phyloP scores from a whole-genome alignment of 1,140 invertebrate species.

The Drosophila tristis region DNA sequence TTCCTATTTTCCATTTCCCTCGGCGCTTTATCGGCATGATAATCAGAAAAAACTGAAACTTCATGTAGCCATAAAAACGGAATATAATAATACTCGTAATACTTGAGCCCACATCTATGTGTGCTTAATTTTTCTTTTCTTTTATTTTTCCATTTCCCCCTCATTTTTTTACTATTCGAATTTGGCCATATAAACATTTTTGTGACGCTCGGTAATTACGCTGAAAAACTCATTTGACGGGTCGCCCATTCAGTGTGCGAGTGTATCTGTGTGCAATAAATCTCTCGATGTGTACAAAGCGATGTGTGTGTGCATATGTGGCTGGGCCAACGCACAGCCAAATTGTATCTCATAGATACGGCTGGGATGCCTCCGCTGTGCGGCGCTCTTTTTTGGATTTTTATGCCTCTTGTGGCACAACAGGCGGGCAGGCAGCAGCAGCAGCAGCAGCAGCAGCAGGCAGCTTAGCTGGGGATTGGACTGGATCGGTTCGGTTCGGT shows the following conservation, averaged over 20 bases:
- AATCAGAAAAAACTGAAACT: conserved; percentile 52
- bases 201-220: conserved; percentile 77
- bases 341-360: conserved; percentile 74
- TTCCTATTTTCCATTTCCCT: conserved; percentile 46
- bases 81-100: conserved; percentile 55
- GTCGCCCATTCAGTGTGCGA: conserved; percentile 65
- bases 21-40: conserved; percentile 46
- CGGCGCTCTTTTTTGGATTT: conserved; percentile 27
- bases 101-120: conserved; percentile 64
- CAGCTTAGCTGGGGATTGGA: conserved; percentile 66
- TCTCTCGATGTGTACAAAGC: conserved; percentile 79
- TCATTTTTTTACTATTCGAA: conserved; percentile 55
- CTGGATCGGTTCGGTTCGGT: conserved; percentile 38
- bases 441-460: neutral
- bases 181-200: conserved; percentile 66
- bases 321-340: conserved; percentile 69
- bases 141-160: conserved; percentile 6
- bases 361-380: conserved; percentile 26
- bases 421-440: conserved; percentile 25
- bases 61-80: conserved; percentile 55
- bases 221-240: conserved; percentile 81
- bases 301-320: conserved; percentile 35
- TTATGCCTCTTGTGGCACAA: conserved; percentile 43
- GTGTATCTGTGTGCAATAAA: conserved; percentile 66
- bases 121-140: conserved; percentile 65